Base-by-base conservation (phyloP, 2,888 invertebrate genomes). In the Lapara coniferarum region DNA sequence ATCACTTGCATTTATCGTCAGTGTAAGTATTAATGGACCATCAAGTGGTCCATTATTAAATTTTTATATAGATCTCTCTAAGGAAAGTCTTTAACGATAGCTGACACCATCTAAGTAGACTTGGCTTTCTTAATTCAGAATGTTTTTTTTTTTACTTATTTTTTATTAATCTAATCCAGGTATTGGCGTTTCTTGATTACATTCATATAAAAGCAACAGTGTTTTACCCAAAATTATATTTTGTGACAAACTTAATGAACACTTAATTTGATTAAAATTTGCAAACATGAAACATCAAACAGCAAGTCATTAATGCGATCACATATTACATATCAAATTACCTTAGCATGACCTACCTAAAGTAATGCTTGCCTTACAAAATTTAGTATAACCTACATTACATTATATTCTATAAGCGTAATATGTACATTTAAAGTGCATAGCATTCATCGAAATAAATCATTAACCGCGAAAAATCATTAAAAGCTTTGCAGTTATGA, bases 1-100 rank as follows among this genome's bases (percentile, higher is more conserved):
- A 59, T 59, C 59, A 59, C 3, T 44, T 44, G 55, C n/a, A 7
- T 59, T 59, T 44, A 59, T 58, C 37, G 44, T n/a, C n/a, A 2
- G 58, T 14, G 25, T 25, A 25, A 25, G 25, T 25, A n/a, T n/a
- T n/a, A n/a, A n/a, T n/a, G n/a, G n/a, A n/a, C n/a, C n/a, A n/a
- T n/a, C n/a, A n/a, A n/a, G n/a, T 25, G 25, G 25, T 25, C 25
- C 25, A 25, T 25, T 25, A 25, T 25, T 25, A 25, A 1, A 1
- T 25, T 25, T 25, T 25, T 25, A 25, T 25, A 25, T 25, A 25
- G 25, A 25, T 25, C 25, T 25, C 25, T 25, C 25, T 25, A 25
- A 25, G 25, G 25, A 25, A 25, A 25, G 25, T 2, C 25, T 2
- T 25, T 25, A 25, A 25, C 25, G 2, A 25, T 25, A 25, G 25